Percentiles rank a stretch among this genome's conserved stretches.
Evolutionary conservation across 1,140 invertebrate species (phyloP).

Genomic region (Scylla paramamosain): DNA sequence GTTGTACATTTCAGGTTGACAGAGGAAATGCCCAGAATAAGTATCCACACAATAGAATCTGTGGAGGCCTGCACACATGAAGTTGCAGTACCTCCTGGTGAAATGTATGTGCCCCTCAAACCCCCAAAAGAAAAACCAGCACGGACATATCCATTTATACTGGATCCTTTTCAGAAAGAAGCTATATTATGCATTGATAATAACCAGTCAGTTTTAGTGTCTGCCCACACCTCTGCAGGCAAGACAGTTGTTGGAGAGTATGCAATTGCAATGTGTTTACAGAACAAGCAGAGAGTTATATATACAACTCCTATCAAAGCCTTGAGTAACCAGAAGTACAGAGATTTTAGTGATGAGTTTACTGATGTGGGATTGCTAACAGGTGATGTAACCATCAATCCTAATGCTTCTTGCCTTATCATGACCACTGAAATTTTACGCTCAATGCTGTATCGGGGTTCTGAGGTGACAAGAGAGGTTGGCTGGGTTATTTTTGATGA

Average conservation of each 20-base stretch:
- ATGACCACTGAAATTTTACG: slow-evolving; percentile 99
- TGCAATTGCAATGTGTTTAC: slow-evolving; percentile 86
- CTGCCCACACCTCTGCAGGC: slow-evolving; percentile 99
- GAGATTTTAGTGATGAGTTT: slow-evolving; percentile 99
- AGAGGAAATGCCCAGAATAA: slow-evolving; percentile 84
- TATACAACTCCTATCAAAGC: slow-evolving; percentile 99
- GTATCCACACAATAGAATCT: slow-evolving; percentile 92
- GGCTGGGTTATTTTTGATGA: slow-evolving; percentile 99
- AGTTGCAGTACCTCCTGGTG: slow-evolving; percentile 93
- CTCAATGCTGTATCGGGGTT: slow-evolving; percentile 99
- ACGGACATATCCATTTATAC: slow-evolving; percentile 95
- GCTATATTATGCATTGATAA: slow-evolving; percentile 99
- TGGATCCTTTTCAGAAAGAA: slow-evolving; percentile 99
- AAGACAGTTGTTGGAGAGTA: slow-evolving; percentile 99
- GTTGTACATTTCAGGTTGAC: slow-evolving; percentile 53
- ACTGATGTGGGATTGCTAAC: slow-evolving; percentile 98
- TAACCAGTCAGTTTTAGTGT: slow-evolving; percentile 98
- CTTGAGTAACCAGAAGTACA: slow-evolving; percentile 99
- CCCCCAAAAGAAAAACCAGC: slow-evolving; percentile 86
- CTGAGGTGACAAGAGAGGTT: slow-evolving; percentile 98
- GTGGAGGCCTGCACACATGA: slow-evolving; percentile 95
- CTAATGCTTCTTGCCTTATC: slow-evolving; percentile 97
- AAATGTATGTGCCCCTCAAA: slow-evolving; percentile 88
- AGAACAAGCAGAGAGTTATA: slow-evolving; percentile 93
- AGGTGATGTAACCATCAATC: slow-evolving; percentile 99